phyloP scores from a whole-genome alignment of 2,797 vertebrate species.

The Aulostomus chinensis region DNA sequence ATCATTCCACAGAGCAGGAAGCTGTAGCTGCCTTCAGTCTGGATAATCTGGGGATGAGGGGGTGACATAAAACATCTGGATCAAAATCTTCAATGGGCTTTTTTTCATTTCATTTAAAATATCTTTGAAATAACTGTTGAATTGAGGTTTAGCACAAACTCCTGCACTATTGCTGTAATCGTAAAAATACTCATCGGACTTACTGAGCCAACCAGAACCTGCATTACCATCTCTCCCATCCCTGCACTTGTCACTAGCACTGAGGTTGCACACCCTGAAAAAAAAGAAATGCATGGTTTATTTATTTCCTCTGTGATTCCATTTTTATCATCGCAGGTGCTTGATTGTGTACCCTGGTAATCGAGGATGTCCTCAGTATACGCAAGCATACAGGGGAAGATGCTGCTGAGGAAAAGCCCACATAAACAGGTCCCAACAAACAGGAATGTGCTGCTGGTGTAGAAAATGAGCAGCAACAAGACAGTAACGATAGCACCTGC shows the following conservation, averaged over 20 bases:
- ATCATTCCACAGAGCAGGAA: constrained; percentile 94
- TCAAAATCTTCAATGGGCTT: constrained; percentile 11
- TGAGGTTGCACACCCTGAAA: constrained; percentile 91
- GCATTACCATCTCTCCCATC: constrained; percentile 94
- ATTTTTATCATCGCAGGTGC: not conserved
- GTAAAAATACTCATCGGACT: constrained; percentile 53
- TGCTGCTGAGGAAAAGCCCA: constrained; percentile 95
- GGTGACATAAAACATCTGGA: constrained; percentile 19
- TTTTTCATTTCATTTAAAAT: too few species aligned
- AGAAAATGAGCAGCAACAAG: constrained; percentile 89
- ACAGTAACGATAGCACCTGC: constrained; percentile 88
- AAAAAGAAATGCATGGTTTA: constrained; percentile 4
- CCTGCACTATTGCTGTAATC: constrained; percentile 2
- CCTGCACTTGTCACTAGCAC: constrained; percentile 93
- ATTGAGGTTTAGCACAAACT: too few species aligned
- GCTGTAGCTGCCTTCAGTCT: constrained; percentile 90
- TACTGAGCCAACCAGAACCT: constrained; percentile 93
- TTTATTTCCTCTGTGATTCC: constrained; percentile 10
- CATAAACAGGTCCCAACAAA: constrained; percentile 91
- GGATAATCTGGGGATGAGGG: constrained; percentile 83
- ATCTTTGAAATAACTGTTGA: too few species aligned
- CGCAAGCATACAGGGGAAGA: constrained; percentile 95
- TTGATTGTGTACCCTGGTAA: constrained; percentile 83
- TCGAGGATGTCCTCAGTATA: constrained; percentile 94
- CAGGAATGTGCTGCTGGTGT: constrained; percentile 84